These are phyloP conservation scores for Mus minutoides DNA, from an alignment of 2,797 vertebrate species.

Conservation along the genomic window DNA sequence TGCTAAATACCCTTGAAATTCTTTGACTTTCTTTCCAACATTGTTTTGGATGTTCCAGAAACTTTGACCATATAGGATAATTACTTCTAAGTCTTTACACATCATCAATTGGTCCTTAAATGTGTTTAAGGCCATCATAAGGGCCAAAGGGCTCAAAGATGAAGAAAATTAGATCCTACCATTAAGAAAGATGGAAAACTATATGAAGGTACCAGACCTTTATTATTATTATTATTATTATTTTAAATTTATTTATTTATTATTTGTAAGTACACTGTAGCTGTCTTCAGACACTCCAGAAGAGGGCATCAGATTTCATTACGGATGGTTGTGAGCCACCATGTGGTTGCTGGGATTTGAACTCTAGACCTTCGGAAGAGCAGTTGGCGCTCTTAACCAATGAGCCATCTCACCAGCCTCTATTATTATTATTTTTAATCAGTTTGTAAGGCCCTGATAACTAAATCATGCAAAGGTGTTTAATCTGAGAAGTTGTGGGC, in stretches of 20 bases:
- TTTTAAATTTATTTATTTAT: too few species aligned
- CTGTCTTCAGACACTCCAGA: too few species aligned
- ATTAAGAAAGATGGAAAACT: constrained; percentile 24
- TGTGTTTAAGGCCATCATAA: background rate
- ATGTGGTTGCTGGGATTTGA: too few species aligned
- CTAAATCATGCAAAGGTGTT: background rate
- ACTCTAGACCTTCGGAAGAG: too few species aligned
- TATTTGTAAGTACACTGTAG: too few species aligned
- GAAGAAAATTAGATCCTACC: background rate
- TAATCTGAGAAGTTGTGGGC: background rate
- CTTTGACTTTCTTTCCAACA: constrained; percentile 18
- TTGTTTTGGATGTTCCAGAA: constrained; percentile 20
- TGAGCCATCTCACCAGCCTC: too few species aligned
- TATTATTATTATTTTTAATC: background rate
- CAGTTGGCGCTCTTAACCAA: too few species aligned
- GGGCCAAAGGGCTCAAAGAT: background rate
- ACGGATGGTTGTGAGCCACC: too few species aligned
- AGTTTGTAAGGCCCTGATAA: background rate
- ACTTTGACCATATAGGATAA: background rate
- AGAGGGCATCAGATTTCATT: too few species aligned
- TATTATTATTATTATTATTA: background rate
- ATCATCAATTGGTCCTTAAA: background rate
- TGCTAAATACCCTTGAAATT: constrained; percentile 19
- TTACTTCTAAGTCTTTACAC: constrained; percentile 25
- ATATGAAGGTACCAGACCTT: background rate